A percentile compares a stretch with the other conserved stretches of the same genome.
phyloP scores from a whole-genome alignment of 2,113 vertebrate genomes.

The Cavia porcellus region DNA sequence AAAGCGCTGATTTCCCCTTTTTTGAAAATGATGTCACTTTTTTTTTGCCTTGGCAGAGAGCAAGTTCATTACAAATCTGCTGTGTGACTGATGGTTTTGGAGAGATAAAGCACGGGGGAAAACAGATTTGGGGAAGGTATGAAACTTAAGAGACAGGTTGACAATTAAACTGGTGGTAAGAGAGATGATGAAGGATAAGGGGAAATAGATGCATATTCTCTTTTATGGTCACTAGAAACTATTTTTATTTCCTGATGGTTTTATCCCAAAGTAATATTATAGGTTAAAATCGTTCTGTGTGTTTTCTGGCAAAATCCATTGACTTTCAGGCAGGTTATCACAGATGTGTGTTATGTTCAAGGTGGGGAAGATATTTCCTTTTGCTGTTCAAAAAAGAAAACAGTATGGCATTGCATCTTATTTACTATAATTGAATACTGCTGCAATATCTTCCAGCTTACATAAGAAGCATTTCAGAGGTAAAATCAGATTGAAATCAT shows the following conservation, averaged over 20 bases:
- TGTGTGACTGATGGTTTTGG: constrained; percentile 78
- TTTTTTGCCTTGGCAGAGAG: constrained; percentile 68
- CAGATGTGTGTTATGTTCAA: background rate
- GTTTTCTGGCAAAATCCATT: fast-evolving
- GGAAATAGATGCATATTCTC: constrained; percentile 64
- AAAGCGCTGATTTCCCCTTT: constrained; percentile 71
- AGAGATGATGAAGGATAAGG: constrained; percentile 1
- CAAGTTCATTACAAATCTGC: constrained; percentile 77
- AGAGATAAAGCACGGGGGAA: constrained; percentile 63
- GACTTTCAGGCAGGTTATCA: background rate
- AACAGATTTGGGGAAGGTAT: constrained; percentile 68
- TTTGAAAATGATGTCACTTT: constrained; percentile 81
- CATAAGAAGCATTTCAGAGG: background rate
- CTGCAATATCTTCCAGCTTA: background rate
- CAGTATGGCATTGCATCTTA: background rate
- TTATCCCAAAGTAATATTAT: constrained; percentile 20
- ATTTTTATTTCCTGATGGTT: constrained; percentile 69
- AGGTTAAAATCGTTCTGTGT: background rate
- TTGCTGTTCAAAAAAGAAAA: background rate
- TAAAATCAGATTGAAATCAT: constrained; percentile 60
- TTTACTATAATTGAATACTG: background rate
- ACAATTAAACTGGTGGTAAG: constrained; percentile 69
- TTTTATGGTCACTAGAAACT: constrained; percentile 8
- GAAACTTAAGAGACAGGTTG: constrained; percentile 73
- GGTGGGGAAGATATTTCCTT: background rate